A percentile compares a stretch with the other conserved stretches of the same genome.
phyloP scores from a whole-genome alignment of 2,888 invertebrate species.

The Parasteatoda lunata region DNA sequence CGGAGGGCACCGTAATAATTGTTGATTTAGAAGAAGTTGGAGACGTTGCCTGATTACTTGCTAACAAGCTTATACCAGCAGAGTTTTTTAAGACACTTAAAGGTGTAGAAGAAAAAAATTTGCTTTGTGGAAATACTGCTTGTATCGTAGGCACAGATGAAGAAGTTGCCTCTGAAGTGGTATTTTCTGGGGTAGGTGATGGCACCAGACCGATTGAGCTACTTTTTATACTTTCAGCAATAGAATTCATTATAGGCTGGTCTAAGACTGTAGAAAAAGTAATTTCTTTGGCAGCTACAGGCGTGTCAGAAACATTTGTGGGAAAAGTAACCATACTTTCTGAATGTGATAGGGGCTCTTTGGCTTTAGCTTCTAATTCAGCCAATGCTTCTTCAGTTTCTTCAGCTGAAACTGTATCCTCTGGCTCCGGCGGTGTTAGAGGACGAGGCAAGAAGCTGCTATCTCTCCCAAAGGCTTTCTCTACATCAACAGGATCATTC shows the following conservation, averaged over 20 bases:
- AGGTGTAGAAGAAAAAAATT: constrained; percentile 9
- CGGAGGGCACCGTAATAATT: constrained; percentile 47
- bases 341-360: not conserved
- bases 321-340: not conserved
- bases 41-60: constrained; percentile 8
- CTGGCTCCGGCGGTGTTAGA: constrained; percentile 55
- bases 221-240: not conserved
- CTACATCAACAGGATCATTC: constrained; percentile 61
- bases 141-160: not conserved
- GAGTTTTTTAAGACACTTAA: constrained; percentile 35
- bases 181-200: not conserved
- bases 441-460: constrained; percentile 59
- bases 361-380: constrained; percentile 39
- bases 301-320: not conserved
- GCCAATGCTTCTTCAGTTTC: constrained; percentile 53
- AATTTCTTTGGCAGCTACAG: not conserved
- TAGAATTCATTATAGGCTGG: not conserved
- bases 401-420: constrained; percentile 58
- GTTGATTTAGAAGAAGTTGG: constrained; percentile 47
- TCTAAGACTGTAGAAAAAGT: constrained; percentile 31
- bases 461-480: constrained; percentile 57
- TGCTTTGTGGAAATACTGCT: constrained; percentile 24
- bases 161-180: not conserved
- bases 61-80: constrained; percentile 23
- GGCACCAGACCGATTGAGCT: not conserved